Conservation (phyloP, 1,140 invertebrate genomes). For the Leptonema lineaticorne region DNA sequence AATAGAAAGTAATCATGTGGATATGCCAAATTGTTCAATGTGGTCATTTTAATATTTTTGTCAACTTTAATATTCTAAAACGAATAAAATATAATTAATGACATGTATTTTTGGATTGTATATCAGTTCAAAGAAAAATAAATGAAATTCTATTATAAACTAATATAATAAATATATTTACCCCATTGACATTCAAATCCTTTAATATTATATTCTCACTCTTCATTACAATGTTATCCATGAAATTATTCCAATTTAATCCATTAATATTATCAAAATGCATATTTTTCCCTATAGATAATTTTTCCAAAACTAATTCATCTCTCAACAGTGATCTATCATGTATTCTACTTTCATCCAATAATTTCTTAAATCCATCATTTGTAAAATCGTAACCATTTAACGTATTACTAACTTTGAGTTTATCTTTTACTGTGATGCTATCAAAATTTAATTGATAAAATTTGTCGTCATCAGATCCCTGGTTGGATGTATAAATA, state of each 20-base stretch:
- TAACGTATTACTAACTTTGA: slow-evolving; percentile 40
- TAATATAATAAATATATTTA: slow-evolving; percentile 47
- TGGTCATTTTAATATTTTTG: slow-evolving; percentile 42
- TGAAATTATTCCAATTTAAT: slow-evolving; percentile 45
- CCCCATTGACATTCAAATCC: slow-evolving; percentile 49
- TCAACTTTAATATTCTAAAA: slow-evolving; percentile 48
- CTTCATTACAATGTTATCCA: slow-evolving; percentile 48
- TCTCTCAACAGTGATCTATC: not conserved
- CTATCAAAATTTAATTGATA: slow-evolving; percentile 38
- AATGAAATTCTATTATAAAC: slow-evolving; percentile 24
- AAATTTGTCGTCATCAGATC: not conserved
- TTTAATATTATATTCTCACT: slow-evolving; percentile 46
- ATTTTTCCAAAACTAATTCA: slow-evolving; percentile 23
- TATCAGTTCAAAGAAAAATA: not conserved
- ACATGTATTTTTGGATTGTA: not conserved
- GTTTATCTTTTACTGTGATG: slow-evolving; percentile 38
- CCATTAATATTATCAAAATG: slow-evolving; percentile 46
- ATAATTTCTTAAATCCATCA: slow-evolving; percentile 22
- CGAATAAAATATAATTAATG: slow-evolving; percentile 26
- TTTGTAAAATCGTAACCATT: slow-evolving; percentile 35
- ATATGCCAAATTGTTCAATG: slow-evolving; percentile 53
- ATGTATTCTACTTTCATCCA: slow-evolving; percentile 17
- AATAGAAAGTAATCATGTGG: slow-evolving; percentile 52
- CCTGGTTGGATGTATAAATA: slow-evolving; percentile 25
- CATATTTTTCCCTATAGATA: slow-evolving; percentile 39